Conservation (phyloP, 1,140 invertebrate genomes). For the Rhopalosiphum maidis region DNA sequence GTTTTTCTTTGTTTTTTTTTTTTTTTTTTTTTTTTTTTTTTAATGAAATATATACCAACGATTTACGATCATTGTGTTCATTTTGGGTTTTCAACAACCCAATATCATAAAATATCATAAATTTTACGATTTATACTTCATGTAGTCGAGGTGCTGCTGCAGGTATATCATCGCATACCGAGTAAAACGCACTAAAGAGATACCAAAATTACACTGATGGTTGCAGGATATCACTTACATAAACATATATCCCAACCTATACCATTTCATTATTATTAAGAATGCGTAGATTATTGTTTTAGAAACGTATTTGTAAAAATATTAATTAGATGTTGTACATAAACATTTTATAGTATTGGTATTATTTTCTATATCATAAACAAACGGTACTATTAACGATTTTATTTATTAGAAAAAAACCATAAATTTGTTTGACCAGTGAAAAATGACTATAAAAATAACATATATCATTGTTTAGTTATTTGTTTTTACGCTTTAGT, state of each 20-base stretch:
- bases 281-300: neutral
- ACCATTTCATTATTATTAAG: neutral
- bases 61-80: constrained; percentile 40
- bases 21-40: constrained; percentile 10
- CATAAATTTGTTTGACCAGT: neutral
- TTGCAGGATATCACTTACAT: neutral
- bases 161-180: neutral
- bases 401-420: neutral
- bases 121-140: constrained; percentile 38
- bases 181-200: neutral
- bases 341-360: neutral
- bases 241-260: neutral
- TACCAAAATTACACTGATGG: neutral
- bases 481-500: neutral
- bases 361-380: neutral
- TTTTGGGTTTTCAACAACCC: constrained; percentile 52
- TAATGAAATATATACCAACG: constrained; percentile 39
- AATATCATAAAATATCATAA: constrained; percentile 47
- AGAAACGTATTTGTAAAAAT: neutral
- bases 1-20: neutral
- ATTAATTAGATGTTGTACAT: neutral
- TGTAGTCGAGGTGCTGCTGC: neutral
- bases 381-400: neutral
- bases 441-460: constrained; percentile 1
- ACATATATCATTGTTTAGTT: neutral